Evolutionary conservation across 2,113 vertebrate species (phyloP), one percentile per base, ranked within the genome.

Genomic region (Coptodon bakossiorum): DNA sequence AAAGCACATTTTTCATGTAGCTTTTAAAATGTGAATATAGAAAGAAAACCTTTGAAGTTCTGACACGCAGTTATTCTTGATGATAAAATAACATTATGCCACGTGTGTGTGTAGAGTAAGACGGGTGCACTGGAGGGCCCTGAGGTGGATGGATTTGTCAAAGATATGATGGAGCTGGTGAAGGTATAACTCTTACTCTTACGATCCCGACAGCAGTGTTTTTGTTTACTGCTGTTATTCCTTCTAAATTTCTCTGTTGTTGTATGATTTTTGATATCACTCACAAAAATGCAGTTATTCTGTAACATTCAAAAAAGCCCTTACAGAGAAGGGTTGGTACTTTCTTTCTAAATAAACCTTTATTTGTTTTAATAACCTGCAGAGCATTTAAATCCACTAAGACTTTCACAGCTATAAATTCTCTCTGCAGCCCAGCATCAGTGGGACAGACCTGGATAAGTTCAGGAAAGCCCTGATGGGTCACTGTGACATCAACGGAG

Each of bases 121-220:
- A 99, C 98, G 0, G 98, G 98, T 85, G 98, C 94, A 2, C 93
- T 99, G 22, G 98, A 99, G 94, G 98, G 98, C 17, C 98, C 98
- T 9, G 98, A 99, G 94, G 98, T 99, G 84, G 98, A 99, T 40
- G 98, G 98, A 3, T 99, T 99, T 95, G 98, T 99, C 43, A 99
- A 98, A 92, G 98, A 99, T 86, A 98, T 99, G 98, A 99, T 99
- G 98, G 98, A 98, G 92, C 96, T 99, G 43, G 98, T 98, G 36
- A 97, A 98, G 98, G 98, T 99, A 93, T 88, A 86, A 59, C 4
- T 38, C 16, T 34, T 34, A 34, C 19, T 9, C 24, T 24, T 13
- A 29, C 7, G 4, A 24, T 4, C 50, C 17, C 5, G 5, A 53
- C 50, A 52, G 8, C 17, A 52, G 50, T 24, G 53, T 24, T 56